These are phyloP conservation scores for Protophormia terraenovae DNA, from an alignment of 2,888 invertebrate species.

Conservation along the genomic window DNA sequence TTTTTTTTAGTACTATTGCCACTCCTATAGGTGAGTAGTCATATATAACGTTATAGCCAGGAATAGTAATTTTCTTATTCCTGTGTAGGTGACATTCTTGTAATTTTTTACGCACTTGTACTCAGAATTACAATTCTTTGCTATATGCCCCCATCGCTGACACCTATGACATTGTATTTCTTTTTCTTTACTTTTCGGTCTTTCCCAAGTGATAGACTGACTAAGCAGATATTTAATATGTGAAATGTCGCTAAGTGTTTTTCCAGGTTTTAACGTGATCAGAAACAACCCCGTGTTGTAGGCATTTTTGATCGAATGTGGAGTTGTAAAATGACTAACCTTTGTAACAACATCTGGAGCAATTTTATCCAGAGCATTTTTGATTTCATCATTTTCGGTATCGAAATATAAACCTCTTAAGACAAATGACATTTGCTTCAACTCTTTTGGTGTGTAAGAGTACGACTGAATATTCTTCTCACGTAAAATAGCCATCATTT, in stretches of 20 bases:
- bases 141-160: background rate
- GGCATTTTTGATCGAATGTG: background rate
- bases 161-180: background rate
- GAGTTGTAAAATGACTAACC: background rate
- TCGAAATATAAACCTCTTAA: background rate
- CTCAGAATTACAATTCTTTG: background rate
- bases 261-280: background rate
- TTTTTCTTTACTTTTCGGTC: background rate
- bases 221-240: background rate
- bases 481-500: background rate
- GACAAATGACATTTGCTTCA: background rate
- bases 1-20: too few species aligned
- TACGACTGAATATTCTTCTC: constrained; percentile 3
- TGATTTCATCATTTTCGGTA: background rate
- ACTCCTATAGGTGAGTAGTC: too few species aligned
- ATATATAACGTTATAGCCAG: too few species aligned
- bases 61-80: too few species aligned
- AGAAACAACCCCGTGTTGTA: background rate
- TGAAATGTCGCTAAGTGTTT: background rate
- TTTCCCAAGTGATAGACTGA: background rate
- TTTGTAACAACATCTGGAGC: background rate
- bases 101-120: background rate
- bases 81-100: too few species aligned
- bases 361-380: background rate
- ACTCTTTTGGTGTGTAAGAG: constrained; percentile 3